Percentiles rank a stretch among this genome's conserved stretches.
These are phyloP conservation scores for Climacteris rufus DNA, from an alignment of 2,113 vertebrate genomes.

Conservation along the genomic window DNA sequence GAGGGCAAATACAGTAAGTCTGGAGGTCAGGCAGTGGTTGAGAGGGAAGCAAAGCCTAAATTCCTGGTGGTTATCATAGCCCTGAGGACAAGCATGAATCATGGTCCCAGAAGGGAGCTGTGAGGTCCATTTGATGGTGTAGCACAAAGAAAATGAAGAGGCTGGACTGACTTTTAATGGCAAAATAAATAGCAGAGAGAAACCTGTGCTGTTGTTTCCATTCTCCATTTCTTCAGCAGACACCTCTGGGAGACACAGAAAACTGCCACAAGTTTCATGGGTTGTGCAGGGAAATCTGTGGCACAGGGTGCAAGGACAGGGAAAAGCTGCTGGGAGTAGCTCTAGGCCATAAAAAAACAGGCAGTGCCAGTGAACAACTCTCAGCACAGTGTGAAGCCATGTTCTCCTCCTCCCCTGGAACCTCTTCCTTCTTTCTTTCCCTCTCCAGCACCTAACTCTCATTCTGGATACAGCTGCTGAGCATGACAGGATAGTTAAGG, in stretches of 20 bases:
- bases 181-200: not conserved
- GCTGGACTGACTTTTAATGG: not conserved
- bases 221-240: not conserved
- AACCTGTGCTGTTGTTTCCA: not conserved
- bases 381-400: not conserved
- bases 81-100: accelerated
- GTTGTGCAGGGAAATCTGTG: not conserved
- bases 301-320: not conserved
- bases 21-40: not conserved
- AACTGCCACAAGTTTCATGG: not conserved
- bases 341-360: not conserved
- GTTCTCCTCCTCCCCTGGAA: not conserved
- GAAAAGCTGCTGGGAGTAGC: not conserved
- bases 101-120: not conserved
- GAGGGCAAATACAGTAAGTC: not conserved
- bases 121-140: not conserved
- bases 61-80: not conserved
- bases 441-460: not conserved
- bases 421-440: not conserved
- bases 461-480: not conserved
- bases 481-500: not conserved
- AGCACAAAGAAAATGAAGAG: not conserved
- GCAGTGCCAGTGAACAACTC: not conserved
- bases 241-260: not conserved
- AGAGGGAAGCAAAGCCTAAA: not conserved